Percentiles rank a stretch among this genome's conserved stretches.
phyloP scores from a whole-genome alignment of 2,888 invertebrate genomes.

The Diarsia brunnea region DNA sequence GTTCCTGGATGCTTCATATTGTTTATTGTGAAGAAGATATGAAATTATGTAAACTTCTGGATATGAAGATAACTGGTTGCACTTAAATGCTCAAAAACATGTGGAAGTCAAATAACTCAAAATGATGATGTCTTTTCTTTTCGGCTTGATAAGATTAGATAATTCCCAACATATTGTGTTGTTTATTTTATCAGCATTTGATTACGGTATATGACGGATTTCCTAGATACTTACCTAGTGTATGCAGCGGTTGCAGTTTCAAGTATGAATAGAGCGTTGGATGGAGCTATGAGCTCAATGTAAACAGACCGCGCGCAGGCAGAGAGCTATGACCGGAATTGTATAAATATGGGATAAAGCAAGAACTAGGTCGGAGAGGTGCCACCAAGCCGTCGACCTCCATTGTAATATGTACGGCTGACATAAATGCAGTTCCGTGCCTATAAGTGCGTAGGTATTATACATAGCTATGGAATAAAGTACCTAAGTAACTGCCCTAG shows the following conservation, averaged over 20 bases:
- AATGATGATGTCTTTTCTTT: slow-evolving; percentile 49
- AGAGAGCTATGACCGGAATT: slow-evolving; percentile 61
- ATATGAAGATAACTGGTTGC: not conserved
- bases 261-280: slow-evolving; percentile 21
- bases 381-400: slow-evolving; percentile 64
- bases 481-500: not conserved
- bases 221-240: slow-evolving; percentile 4
- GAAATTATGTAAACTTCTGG: not conserved
- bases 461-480: slow-evolving; percentile 1
- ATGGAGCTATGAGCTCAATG: slow-evolving; percentile 40
- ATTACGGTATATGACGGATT: slow-evolving; percentile 28
- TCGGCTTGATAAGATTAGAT: slow-evolving; percentile 65
- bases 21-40: not conserved
- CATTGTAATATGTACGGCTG: slow-evolving; percentile 43
- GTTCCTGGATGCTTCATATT: not conserved
- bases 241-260: slow-evolving; percentile 40
- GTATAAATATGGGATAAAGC: slow-evolving; percentile 70
- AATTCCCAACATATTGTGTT: slow-evolving; percentile 14
- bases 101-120: slow-evolving; percentile 21
- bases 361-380: slow-evolving; percentile 76
- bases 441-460: too few species aligned
- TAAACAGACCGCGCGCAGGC: slow-evolving; percentile 47
- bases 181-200: slow-evolving; percentile 52
- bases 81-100: slow-evolving; percentile 14
- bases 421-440: slow-evolving; percentile 12